phyloP scores from a whole-genome alignment of 2,888 invertebrate species.

The Germaria angustata region DNA sequence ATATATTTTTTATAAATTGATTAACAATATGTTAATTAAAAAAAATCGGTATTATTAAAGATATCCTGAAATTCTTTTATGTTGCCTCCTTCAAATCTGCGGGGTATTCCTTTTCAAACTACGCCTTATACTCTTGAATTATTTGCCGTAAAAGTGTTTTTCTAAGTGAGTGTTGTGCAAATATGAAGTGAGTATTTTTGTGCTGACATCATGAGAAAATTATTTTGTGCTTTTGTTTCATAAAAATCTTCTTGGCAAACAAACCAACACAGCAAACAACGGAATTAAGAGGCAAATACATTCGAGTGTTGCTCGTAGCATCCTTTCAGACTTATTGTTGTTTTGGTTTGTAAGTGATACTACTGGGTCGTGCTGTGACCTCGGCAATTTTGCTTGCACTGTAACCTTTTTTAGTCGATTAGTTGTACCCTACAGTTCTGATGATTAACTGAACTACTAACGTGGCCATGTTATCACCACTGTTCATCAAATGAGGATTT shows the following conservation, averaged over 20 bases:
- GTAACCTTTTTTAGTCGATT: constrained; percentile 1
- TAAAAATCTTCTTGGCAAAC: constrained; percentile 53
- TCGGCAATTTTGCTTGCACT: constrained; percentile 18
- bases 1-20: too few species aligned
- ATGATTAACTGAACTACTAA: not conserved
- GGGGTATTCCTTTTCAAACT: not conserved
- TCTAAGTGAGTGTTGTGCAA: constrained; percentile 23
- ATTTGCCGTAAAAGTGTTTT: not conserved
- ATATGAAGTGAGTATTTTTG: constrained; percentile 42
- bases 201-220: constrained; percentile 61
- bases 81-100: not conserved
- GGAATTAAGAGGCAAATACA: constrained; percentile 24
- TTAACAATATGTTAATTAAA: too few species aligned
- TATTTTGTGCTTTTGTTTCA: constrained; percentile 51
- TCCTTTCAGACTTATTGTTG: not conserved
- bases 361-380: constrained; percentile 33
- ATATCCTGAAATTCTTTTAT: too few species aligned
- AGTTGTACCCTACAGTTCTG: not conserved
- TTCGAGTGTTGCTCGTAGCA: constrained; percentile 41
- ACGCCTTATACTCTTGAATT: not conserved
- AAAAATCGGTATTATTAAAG: too few species aligned
- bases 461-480: too few species aligned
- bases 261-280: constrained; percentile 14
- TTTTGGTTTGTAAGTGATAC: not conserved
- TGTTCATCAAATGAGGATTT: too few species aligned